phyloP scores from a whole-genome alignment of 2,113 vertebrate species.

The Anolis carolinensis region DNA sequence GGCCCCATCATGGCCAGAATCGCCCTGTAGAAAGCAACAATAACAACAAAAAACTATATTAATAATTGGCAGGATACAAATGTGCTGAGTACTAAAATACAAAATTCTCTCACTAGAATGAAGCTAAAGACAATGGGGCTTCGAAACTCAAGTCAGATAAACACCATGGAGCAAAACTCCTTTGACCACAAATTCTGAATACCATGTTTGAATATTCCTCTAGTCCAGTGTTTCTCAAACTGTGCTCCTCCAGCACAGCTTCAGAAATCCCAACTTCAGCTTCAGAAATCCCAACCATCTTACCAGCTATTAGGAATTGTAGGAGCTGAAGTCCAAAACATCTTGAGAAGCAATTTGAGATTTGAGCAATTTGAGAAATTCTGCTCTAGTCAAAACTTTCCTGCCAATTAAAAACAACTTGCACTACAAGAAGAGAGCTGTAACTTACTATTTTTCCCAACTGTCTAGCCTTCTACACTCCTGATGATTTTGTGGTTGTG shows the following conservation, averaged over 20 bases:
- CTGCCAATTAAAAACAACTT: not conserved
- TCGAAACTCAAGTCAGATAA: not conserved
- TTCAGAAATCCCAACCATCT: too few species aligned
- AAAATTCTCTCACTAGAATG: not conserved
- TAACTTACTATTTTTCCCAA: not conserved
- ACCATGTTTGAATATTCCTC: not conserved
- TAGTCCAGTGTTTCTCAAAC: too few species aligned
- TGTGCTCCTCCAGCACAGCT: too few species aligned
- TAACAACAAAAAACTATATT: too few species aligned
- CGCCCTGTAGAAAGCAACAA: constrained; percentile 76
- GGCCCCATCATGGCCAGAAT: constrained; percentile 84
- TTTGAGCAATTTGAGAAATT: too few species aligned
- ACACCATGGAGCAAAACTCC: not conserved
- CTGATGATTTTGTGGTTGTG: not conserved
- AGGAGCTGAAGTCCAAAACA: too few species aligned
- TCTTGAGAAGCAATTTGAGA: too few species aligned
- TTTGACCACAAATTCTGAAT: not conserved
- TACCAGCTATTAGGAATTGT: too few species aligned
- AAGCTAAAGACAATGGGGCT: not conserved
- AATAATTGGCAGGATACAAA: not conserved
- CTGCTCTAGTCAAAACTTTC: not conserved
- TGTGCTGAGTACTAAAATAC: too few species aligned
- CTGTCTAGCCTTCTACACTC: not conserved
- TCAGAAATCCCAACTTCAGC: too few species aligned
- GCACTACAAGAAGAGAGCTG: not conserved